A percentile compares a stretch with the other conserved stretches of the same genome.
Evolutionary conservation across 2,797 vertebrate species (phyloP).

Genomic region (Peromyscus aztecus): DNA sequence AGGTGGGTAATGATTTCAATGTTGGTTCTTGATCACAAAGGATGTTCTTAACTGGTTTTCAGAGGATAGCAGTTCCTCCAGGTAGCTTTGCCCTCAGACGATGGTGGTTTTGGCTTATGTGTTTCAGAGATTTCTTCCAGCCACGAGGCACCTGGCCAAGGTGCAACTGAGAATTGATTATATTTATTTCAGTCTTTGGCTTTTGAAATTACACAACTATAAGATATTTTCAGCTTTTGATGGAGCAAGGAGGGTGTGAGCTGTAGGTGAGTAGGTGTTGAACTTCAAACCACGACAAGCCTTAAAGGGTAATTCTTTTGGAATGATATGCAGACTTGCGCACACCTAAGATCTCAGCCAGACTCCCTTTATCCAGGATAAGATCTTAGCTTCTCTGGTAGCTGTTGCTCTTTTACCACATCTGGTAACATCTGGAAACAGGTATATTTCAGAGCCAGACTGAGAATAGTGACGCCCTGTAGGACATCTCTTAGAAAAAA

Average conservation of each 20-base stretch:
- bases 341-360: background rate
- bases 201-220: slow-evolving; percentile 75
- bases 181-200: slow-evolving; percentile 78
- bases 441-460: slow-evolving; percentile 34
- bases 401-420: background rate
- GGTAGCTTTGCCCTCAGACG: slow-evolving; percentile 37
- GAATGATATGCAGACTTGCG: background rate
- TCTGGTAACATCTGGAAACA: background rate
- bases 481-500: slow-evolving; percentile 19
- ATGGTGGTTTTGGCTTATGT: slow-evolving; percentile 60
- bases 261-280: background rate
- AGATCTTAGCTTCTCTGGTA: background rate
- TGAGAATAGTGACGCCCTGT: background rate
- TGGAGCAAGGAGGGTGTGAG: slow-evolving; percentile 71
- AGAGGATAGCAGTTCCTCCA: slow-evolving; percentile 28
- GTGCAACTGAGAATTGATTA: slow-evolving; percentile 75
- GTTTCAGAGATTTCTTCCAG: slow-evolving; percentile 73
- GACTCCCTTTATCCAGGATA: background rate
- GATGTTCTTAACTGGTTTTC: background rate
- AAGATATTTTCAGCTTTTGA: slow-evolving; percentile 64
- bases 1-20: background rate
- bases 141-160: slow-evolving; percentile 40
- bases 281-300: slow-evolving; percentile 38
- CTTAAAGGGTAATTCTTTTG: slow-evolving; percentile 13
- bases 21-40: background rate